Conservation (phyloP, 2,113 vertebrate species). For the Bubalus kerabau region DNA sequence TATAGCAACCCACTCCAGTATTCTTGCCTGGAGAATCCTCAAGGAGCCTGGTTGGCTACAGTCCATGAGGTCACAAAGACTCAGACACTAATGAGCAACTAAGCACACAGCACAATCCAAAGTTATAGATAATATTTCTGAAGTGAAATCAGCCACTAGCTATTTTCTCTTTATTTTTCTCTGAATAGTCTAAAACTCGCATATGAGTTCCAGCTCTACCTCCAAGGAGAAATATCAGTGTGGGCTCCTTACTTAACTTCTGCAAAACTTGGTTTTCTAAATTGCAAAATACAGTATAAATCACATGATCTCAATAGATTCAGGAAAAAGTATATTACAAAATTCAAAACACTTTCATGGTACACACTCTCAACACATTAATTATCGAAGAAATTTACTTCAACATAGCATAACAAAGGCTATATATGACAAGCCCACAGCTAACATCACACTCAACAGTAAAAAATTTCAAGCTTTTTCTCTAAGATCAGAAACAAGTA, state of each 20-base stretch:
- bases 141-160: background rate
- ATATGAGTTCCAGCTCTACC: background rate
- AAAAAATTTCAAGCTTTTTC: background rate
- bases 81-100: background rate
- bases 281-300: background rate
- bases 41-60: rapidly evolving
- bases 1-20: background rate
- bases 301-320: background rate
- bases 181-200: background rate
- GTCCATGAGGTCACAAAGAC: background rate
- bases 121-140: background rate
- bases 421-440: background rate
- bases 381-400: background rate
- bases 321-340: background rate
- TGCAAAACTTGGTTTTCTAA: background rate
- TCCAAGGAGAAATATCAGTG: background rate
- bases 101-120: background rate
- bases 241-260: background rate
- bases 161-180: background rate
- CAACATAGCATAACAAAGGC: background rate
- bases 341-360: background rate
- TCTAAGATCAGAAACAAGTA: background rate
- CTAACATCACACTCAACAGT: background rate
- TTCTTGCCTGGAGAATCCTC: background rate
- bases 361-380: background rate